phyloP scores from a whole-genome alignment of 1,140 invertebrate genomes.

The Drosophila funebris region DNA sequence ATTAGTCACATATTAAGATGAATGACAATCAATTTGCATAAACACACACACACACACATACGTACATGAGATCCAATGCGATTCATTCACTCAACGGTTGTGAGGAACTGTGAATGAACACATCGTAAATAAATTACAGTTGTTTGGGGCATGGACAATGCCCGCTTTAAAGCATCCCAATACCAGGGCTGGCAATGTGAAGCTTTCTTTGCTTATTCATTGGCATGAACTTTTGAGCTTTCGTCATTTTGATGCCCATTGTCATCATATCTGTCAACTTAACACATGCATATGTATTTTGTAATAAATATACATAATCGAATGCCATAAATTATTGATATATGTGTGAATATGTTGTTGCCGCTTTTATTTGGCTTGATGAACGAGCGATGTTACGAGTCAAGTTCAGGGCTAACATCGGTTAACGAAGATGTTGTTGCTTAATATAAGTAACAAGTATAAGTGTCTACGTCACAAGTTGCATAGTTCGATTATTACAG shows the following conservation, averaged over 20 bases:
- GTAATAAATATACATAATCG: slow-evolving; percentile 2
- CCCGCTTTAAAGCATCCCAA: neutral
- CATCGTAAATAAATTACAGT: slow-evolving; percentile 6
- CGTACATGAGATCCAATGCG: no score
- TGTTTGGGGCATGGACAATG: slow-evolving; percentile 6
- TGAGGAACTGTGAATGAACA: slow-evolving; percentile 13
- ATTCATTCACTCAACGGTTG: slow-evolving; percentile 11
- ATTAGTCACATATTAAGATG: slow-evolving; percentile 14
- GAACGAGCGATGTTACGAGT: slow-evolving; percentile 8
- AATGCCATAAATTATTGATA: neutral
- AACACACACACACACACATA: no score
- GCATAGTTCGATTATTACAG: neutral
- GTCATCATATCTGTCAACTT: neutral
- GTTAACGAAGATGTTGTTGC: neutral
- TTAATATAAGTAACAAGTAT: neutral
- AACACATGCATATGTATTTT: neutral
- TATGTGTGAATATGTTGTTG: neutral
- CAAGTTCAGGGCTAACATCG: slow-evolving; percentile 43
- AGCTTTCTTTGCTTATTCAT: slow-evolving; percentile 10
- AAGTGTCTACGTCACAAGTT: neutral
- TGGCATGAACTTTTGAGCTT: neutral
- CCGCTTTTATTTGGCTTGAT: neutral
- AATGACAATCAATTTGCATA: slow-evolving; percentile 25
- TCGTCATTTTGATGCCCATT: neutral
- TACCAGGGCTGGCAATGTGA: neutral